phyloP scores from a whole-genome alignment of 2,113 vertebrate species.

The Pimephales promelas region DNA sequence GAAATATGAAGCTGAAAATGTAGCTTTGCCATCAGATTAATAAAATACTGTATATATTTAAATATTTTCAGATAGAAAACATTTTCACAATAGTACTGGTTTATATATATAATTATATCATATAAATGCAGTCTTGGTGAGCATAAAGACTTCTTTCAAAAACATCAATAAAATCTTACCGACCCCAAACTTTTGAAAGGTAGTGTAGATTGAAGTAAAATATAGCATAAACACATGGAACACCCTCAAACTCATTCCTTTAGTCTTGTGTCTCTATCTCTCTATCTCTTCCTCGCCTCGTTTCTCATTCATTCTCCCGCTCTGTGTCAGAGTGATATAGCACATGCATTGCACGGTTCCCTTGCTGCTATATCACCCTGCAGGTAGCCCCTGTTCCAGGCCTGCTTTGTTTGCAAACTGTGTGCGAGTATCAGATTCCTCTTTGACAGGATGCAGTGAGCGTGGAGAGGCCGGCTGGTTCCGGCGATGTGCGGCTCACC shows the following conservation, averaged over 20 bases:
- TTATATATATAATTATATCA: no score
- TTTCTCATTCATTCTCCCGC: conserved; percentile 17
- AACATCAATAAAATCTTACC: no score
- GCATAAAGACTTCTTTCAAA: no score
- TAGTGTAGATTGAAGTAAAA: not conserved
- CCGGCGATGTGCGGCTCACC: conserved; percentile 31
- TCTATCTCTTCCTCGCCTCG: not conserved
- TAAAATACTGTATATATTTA: no score
- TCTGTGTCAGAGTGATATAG: conserved; percentile 49
- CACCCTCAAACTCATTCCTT: conserved; percentile 18
- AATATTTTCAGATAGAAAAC: no score
- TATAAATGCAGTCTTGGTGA: no score
- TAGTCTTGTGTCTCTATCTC: not conserved
- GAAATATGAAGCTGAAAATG: no score
- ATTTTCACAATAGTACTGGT: no score
- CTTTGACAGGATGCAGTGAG: conserved; percentile 68
- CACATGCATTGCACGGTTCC: conserved; percentile 46
- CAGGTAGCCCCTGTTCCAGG: conserved; percentile 63
- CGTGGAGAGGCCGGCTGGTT: conserved; percentile 66
- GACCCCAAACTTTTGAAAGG: no score
- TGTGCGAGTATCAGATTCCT: conserved; percentile 75
- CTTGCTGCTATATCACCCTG: conserved; percentile 69
- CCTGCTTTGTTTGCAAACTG: conserved; percentile 83
- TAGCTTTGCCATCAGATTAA: no score
- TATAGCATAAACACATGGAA: not conserved